Conservation (phyloP, 1,140 invertebrate genomes). For the Lasaia peninsularis region DNA sequence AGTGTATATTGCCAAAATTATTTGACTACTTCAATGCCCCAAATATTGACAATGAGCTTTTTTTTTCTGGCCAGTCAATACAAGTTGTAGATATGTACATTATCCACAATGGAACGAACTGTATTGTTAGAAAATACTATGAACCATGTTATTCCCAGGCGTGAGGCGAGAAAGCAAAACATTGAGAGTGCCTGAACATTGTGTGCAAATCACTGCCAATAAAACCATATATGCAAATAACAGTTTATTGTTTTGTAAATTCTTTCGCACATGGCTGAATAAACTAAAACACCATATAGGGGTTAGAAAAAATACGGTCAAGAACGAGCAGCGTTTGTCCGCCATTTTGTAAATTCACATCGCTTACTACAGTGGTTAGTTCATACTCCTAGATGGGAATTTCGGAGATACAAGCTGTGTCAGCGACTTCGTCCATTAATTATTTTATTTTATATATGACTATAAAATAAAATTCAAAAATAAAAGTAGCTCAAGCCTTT, state of each 20-base stretch:
- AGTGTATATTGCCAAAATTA: too few relatives aligned
- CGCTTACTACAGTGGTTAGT: neutral
- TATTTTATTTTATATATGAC: too few relatives aligned
- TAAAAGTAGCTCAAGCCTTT: too few relatives aligned
- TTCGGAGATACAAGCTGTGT: neutral
- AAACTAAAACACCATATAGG: conserved; percentile 13
- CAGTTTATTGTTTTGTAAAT: conserved; percentile 26
- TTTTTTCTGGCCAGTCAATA: conserved; percentile 1
- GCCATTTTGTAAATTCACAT: neutral
- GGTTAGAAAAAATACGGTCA: neutral
- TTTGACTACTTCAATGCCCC: too few relatives aligned
- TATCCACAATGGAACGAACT: neutral
- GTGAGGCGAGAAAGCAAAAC: conserved; percentile 51
- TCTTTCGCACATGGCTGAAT: conserved; percentile 10
- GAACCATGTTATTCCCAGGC: conserved; percentile 38
- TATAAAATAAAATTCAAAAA: too few relatives aligned
- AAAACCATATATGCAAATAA: conserved; percentile 49
- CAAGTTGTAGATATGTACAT: neutral
- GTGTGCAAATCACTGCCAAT: conserved; percentile 63
- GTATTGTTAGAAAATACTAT: conserved; percentile 22
- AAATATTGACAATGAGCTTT: neutral
- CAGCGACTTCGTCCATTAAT: too few relatives aligned
- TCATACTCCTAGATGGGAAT: too few relatives aligned
- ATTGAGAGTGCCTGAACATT: conserved; percentile 57
- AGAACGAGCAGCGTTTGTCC: neutral